phyloP scores from a whole-genome alignment of 2,113 vertebrate species.

The Hippolais icterina region DNA sequence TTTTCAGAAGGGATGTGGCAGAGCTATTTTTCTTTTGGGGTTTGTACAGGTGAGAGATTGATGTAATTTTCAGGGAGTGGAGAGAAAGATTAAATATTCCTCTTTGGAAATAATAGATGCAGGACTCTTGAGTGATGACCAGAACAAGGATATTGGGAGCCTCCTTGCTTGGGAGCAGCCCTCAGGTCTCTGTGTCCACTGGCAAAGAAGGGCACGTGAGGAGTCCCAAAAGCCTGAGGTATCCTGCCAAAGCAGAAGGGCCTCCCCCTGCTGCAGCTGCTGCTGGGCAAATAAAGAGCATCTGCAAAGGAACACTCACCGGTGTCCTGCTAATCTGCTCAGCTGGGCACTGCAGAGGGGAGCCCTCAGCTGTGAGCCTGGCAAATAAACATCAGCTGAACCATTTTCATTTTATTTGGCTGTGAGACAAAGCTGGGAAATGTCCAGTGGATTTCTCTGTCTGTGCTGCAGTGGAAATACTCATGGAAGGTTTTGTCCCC shows the following conservation, averaged over 20 bases:
- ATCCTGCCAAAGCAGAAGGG: not conserved
- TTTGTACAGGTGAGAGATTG: not conserved
- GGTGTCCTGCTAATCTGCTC: not conserved
- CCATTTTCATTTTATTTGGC: not conserved
- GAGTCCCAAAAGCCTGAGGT: accelerated
- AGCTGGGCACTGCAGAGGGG: not conserved
- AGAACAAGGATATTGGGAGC: not conserved
- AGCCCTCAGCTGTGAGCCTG: not conserved
- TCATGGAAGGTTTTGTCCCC: not conserved
- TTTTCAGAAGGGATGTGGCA: not conserved
- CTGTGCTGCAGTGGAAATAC: not conserved
- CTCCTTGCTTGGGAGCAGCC: not conserved
- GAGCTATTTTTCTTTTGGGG: not conserved
- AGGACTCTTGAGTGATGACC: not conserved
- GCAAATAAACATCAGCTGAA: not conserved
- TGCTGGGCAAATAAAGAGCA: not conserved
- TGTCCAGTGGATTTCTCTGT: not conserved
- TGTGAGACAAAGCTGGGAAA: not conserved
- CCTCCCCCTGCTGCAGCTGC: not conserved
- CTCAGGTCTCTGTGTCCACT: accelerated
- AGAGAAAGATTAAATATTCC: not conserved
- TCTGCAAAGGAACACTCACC: not conserved
- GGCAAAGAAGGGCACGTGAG: not conserved
- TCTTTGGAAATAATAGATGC: not conserved
- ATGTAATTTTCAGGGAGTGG: not conserved